phyloP scores from a whole-genome alignment of 2,888 invertebrate species.

The Tetragonula carbonaria region DNA sequence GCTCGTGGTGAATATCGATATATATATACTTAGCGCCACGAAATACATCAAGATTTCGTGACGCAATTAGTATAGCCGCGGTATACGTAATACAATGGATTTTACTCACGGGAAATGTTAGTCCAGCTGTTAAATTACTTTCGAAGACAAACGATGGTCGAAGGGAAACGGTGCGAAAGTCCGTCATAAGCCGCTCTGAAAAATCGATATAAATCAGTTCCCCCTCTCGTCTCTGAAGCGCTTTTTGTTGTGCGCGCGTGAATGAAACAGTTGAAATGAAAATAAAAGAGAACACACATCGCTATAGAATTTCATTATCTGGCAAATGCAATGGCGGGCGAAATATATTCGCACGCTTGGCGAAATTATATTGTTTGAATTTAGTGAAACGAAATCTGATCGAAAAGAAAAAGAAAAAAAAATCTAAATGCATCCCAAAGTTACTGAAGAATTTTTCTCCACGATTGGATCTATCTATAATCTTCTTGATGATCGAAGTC shows the following conservation, averaged over 20 bases:
- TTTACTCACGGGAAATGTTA: neutral
- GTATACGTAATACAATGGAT: neutral
- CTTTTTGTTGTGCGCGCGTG: neutral
- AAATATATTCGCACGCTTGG: no score
- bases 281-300: neutral
- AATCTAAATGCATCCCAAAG: no score
- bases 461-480: no score
- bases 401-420: no score
- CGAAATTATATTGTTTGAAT: no score
- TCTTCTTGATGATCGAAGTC: no score
- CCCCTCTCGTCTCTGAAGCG: neutral
- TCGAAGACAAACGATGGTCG: neutral
- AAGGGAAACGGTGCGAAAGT: neutral
- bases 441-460: no score
- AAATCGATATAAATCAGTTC: neutral
- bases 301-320: neutral
- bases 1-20: neutral
- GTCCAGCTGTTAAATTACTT: neutral
- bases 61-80: neutral
- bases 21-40: neutral
- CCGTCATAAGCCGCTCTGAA: constrained; percentile 1
- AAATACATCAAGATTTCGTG: constrained; percentile 1
- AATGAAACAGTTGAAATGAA: neutral
- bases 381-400: no score
- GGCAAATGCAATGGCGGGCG: no score